A percentile compares a stretch with the other conserved stretches of the same genome.
phyloP scores from a whole-genome alignment of 2,888 invertebrate genomes.

The Spisula solida region DNA sequence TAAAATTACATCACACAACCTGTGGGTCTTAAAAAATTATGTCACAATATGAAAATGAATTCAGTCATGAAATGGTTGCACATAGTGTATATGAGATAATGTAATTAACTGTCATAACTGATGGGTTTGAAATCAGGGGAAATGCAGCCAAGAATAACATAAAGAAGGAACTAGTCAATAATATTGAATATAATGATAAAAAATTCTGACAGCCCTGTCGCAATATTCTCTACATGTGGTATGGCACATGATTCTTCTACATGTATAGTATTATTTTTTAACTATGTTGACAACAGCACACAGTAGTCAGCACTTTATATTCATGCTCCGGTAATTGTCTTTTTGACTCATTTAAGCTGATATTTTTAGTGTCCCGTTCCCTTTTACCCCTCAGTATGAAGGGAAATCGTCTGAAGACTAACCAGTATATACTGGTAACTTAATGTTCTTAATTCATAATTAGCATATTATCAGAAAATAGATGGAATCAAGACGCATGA shows the following conservation, averaged over 20 bases:
- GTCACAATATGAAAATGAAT: not conserved
- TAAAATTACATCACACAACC: not conserved
- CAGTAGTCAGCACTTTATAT: too few relatives aligned
- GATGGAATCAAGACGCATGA: too few relatives aligned
- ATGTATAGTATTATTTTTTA: too few relatives aligned
- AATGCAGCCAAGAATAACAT: not conserved
- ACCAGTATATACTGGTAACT: too few relatives aligned
- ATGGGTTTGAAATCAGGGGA: constrained; percentile 1
- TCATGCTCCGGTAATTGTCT: too few relatives aligned
- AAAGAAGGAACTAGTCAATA: not conserved
- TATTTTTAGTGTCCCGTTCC: too few relatives aligned
- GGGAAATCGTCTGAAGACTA: too few relatives aligned
- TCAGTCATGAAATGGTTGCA: constrained; percentile 8
- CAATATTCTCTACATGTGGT: constrained; percentile 3
- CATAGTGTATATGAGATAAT: not conserved
- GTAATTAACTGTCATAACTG: constrained; percentile 16
- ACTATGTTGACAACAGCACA: too few relatives aligned
- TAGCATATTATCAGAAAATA: too few relatives aligned
- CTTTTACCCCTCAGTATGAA: too few relatives aligned
- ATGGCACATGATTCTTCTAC: not conserved
- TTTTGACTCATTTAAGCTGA: too few relatives aligned
- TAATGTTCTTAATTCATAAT: too few relatives aligned
- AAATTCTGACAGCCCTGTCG: not conserved
- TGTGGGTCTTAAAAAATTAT: not conserved
- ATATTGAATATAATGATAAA: not conserved